phyloP scores from a whole-genome alignment of 2,113 vertebrate genomes.

The Microcebus murinus region DNA sequence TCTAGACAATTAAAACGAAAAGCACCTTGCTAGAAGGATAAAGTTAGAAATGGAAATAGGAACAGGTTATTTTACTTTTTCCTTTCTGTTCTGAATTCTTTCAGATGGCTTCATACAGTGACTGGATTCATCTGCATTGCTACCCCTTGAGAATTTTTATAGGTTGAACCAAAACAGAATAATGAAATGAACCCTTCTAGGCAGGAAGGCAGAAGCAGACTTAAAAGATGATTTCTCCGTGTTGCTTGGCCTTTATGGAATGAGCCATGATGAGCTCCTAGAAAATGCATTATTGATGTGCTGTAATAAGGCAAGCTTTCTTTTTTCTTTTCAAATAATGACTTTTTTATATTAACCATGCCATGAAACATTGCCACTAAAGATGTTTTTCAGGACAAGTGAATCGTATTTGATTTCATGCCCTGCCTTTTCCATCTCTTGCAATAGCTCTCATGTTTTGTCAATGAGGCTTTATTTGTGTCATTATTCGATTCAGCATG shows the following conservation, averaged over 20 bases:
- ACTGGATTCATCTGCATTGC: constrained; percentile 24
- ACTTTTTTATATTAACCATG: constrained; percentile 54
- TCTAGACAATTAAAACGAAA: background rate
- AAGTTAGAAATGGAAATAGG: background rate
- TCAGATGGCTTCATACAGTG: background rate
- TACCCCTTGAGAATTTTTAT: constrained; percentile 47
- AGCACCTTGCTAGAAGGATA: background rate
- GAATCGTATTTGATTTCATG: constrained; percentile 43
- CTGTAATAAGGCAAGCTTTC: constrained; percentile 47
- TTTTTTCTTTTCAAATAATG: constrained; percentile 55
- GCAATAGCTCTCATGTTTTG: background rate
- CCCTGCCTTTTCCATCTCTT: constrained; percentile 30
- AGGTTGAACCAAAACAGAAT: constrained; percentile 32
- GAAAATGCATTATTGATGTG: constrained; percentile 65
- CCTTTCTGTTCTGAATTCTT: constrained; percentile 16
- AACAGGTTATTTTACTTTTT: background rate
- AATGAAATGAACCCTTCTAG: constrained; percentile 5
- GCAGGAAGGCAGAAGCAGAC: constrained; percentile 24
- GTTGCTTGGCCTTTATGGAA: constrained; percentile 1
- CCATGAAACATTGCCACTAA: constrained; percentile 15
- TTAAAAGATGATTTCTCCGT: constrained; percentile 43
- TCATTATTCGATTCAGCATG: background rate
- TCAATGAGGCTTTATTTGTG: constrained; percentile 24
- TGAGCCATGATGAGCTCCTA: constrained; percentile 3
- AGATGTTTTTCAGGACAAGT: constrained; percentile 35